Percentiles rank a stretch among this genome's conserved stretches.
These are phyloP conservation scores for Lordiphosa stackelbergi DNA, from an alignment of 1,140 invertebrate genomes.

Conservation along the genomic window DNA sequence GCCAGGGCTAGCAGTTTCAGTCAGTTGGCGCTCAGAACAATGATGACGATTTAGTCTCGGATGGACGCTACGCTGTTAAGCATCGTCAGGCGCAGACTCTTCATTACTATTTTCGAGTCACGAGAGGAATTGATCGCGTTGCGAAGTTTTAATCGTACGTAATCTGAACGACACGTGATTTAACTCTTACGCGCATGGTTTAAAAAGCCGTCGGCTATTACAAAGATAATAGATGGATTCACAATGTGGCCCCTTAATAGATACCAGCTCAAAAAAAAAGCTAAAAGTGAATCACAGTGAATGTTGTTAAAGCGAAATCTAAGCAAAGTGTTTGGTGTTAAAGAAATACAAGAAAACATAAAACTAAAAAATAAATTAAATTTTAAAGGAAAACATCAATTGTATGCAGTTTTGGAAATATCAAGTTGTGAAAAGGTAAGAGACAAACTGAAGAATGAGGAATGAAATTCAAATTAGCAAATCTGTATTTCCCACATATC, in stretches of 20 bases:
- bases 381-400: neutral
- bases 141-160: conserved; percentile 22
- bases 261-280: too few species aligned
- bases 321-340: conserved; percentile 14
- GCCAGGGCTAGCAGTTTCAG: conserved; percentile 64
- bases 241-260: conserved; percentile 6
- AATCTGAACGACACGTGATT: conserved; percentile 47
- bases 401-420: conserved; percentile 36
- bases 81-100: conserved; percentile 56
- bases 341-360: conserved; percentile 7
- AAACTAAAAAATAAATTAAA: conserved; percentile 9
- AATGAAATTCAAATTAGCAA: too few species aligned
- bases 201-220: conserved; percentile 43
- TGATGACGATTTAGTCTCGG: conserved; percentile 66
- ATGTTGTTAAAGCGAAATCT: neutral
- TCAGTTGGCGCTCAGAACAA: conserved; percentile 64
- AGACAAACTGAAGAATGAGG: neutral
- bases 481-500: too few species aligned
- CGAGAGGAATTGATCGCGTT: conserved; percentile 30
- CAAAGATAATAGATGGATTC: conserved; percentile 4
- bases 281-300: neutral
- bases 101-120: conserved; percentile 27
- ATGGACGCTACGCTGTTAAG: conserved; percentile 68
- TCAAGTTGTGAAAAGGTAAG: conserved; percentile 26
- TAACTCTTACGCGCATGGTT: conserved; percentile 7